Base-by-base conservation (phyloP, 2,113 vertebrate species). In the Lethenteron reissneri region DNA sequence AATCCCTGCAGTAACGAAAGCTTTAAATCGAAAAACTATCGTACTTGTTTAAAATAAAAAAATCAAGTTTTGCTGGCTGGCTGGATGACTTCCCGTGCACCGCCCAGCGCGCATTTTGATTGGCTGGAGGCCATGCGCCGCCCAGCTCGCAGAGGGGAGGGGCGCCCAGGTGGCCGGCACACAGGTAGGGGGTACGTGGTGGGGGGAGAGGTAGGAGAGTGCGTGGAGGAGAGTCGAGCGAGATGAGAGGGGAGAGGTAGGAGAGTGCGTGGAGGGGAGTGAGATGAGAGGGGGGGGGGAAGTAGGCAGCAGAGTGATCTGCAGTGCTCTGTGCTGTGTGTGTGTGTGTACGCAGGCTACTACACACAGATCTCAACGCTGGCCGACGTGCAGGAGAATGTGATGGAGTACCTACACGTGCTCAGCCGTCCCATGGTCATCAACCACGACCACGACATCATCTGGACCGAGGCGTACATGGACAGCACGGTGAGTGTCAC, bases 351-450 rank as follows among this genome's bases (percentile, higher is more conserved):
- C 56, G 14, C 78, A 96, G 92, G 91, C 58, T 96, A 96, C 78
- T 97, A 94, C 81, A 92, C 89, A 0, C 91, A 96, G 58, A 85
- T 96, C 75, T 95, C 91, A 74, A 97, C 91, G 0, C 80, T 96
- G 77, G 92, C 91, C 0, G 91, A 96, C 0, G 86, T 94, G 17
- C 92, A 96, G 80, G 91, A 95, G 79, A 97, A 92, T 0, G 92
- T 96, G 25, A 97, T 97, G 92, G 92, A 97, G 71, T 97, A 97
- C 74, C 84, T 97, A 71, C 92, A 96, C 0, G 92, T 96, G 69
- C 88, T 97, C 72, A 97, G 92, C 76, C 83, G 91, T 9, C 92
- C 92, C 69, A 96, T 97, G 92, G 92, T 92, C 79, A 96, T 97
- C 79, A 90, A 89, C 81, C 92, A 94, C 0, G 87, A 92, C 77